Evolutionary conservation across 2,113 vertebrate species (phyloP).

Genomic region (Orientallactaga bullata): DNA sequence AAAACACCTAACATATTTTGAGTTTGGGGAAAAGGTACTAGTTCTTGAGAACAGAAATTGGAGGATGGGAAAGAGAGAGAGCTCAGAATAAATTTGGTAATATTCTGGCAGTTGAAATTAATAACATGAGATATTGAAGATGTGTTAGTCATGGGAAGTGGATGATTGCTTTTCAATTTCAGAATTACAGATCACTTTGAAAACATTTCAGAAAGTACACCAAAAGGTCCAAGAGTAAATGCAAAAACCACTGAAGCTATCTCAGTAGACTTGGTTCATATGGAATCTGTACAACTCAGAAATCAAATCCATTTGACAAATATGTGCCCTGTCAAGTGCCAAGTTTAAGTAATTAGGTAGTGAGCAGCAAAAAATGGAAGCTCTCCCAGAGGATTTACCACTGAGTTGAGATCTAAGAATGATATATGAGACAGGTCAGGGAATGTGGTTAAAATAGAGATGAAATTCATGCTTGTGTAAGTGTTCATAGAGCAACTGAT

Average conservation of each 20-base stretch:
- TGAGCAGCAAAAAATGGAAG: not conserved
- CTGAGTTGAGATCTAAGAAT: conserved; percentile 1
- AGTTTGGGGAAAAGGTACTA: not conserved
- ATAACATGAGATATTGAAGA: not conserved
- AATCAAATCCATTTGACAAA: not conserved
- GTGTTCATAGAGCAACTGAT: not conserved
- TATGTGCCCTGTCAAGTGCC: not conserved
- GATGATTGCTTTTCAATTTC: not conserved
- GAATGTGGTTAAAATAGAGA: not conserved
- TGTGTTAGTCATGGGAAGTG: not conserved
- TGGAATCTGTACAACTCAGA: not conserved
- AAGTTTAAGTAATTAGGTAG: not conserved
- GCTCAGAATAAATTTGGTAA: not conserved
- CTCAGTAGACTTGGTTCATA: not conserved
- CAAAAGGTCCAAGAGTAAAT: not conserved
- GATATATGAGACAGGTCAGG: not conserved
- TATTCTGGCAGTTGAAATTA: not conserved
- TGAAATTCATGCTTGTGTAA: not conserved
- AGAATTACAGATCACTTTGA: not conserved
- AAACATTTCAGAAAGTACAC: not conserved
- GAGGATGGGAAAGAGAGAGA: not conserved
- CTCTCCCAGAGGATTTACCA: not conserved
- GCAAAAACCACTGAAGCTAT: not conserved
- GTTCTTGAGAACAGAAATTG: not conserved
- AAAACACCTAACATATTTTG: not conserved